Conservation (phyloP, 1,140 invertebrate genomes). For the Leptonema lineaticorne region DNA sequence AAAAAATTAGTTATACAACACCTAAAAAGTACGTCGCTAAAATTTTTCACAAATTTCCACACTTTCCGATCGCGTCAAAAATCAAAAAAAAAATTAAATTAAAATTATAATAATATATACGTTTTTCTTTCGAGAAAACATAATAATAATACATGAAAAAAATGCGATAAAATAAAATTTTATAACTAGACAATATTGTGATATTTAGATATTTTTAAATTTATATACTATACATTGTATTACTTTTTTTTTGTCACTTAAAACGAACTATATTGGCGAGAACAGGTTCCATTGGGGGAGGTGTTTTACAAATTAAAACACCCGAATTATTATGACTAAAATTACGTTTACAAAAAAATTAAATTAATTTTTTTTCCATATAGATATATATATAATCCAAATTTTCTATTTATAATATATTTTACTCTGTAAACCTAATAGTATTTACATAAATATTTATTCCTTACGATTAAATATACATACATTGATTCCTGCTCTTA, state of each 20-base stretch:
- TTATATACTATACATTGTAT: slow-evolving; percentile 22
- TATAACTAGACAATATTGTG: no score
- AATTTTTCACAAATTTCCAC: no score
- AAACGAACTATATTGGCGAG: slow-evolving; percentile 36
- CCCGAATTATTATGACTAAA: slow-evolving; percentile 1
- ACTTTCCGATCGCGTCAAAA: background rate
- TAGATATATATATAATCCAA: slow-evolving; percentile 19
- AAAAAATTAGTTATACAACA: no score
- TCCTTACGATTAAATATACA: background rate
- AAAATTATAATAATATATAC: background rate
- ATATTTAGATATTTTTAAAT: no score
- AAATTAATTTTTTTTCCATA: slow-evolving; percentile 1
- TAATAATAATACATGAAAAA: no score
- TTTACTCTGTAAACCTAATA: background rate
- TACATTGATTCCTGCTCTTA: background rate
- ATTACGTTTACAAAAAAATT: slow-evolving; percentile 14
- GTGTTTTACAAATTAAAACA: slow-evolving; percentile 12
- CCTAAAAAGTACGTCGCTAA: background rate
- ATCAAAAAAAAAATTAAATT: background rate
- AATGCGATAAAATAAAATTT: slow-evolving; percentile 1
- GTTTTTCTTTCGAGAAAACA: no score
- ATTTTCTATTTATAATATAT: slow-evolving; percentile 8
- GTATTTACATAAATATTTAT: slow-evolving; percentile 23
- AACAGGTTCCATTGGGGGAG: slow-evolving; percentile 36
- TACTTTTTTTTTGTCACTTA: slow-evolving; percentile 19